phyloP scores from a whole-genome alignment of 2,888 invertebrate genomes.

The Lycaena phlaeas region DNA sequence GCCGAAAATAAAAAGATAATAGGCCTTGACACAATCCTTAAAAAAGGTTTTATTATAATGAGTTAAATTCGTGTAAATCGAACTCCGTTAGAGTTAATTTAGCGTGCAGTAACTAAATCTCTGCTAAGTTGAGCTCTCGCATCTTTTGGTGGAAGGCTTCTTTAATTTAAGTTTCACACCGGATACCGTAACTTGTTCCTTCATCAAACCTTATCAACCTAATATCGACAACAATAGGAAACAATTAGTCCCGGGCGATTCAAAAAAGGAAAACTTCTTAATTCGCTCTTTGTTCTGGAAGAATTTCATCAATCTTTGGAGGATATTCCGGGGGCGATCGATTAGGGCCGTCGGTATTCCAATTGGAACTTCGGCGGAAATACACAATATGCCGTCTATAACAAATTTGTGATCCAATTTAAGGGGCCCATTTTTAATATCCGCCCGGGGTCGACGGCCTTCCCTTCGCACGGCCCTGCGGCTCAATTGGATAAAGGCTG shows the following conservation, averaged over 20 bases:
- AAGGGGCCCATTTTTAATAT: constrained; percentile 60
- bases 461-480: constrained; percentile 47
- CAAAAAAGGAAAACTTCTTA: constrained; percentile 36
- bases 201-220: constrained; percentile 48
- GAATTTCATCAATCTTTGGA: constrained; percentile 37
- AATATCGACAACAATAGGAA: constrained; percentile 53
- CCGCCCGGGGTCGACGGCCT: constrained; percentile 57
- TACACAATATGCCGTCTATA: constrained; percentile 47
- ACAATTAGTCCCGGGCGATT: constrained; percentile 51
- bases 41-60: no score
- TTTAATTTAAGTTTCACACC: constrained; percentile 8
- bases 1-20: no score
- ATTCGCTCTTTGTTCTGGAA: constrained; percentile 30
- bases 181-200: constrained; percentile 28
- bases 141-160: neutral
- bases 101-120: no score
- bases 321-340: constrained; percentile 36
- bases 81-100: no score
- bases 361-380: constrained; percentile 35
- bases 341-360: constrained; percentile 36
- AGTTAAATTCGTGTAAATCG: no score
- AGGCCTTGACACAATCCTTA: no score
- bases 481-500: constrained; percentile 55
- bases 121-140: neutral
- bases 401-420: constrained; percentile 53